Percentiles rank a stretch among this genome's conserved stretches.
These are phyloP conservation scores for Thermophis baileyi DNA, from an alignment of 2,113 vertebrate species.

Conservation along the genomic window DNA sequence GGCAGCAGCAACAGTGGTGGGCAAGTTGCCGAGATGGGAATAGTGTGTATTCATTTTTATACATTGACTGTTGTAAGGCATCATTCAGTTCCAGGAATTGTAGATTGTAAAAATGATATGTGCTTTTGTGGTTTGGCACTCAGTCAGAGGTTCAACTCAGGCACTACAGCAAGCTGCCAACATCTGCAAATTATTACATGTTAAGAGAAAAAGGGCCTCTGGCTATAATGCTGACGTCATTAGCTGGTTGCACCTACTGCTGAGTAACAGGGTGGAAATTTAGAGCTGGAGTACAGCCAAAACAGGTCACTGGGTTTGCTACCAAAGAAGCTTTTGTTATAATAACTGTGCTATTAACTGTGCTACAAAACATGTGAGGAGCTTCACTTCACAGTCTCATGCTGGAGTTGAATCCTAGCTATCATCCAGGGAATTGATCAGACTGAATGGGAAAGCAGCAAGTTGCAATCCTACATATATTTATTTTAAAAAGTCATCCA, in stretches of 20 bases:
- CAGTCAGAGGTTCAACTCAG: slow-evolving; percentile 53
- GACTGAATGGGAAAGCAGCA: neutral
- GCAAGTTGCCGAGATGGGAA: slow-evolving; percentile 36
- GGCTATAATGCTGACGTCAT: slow-evolving; percentile 48
- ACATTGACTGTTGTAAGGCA: slow-evolving; percentile 49
- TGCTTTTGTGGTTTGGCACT: slow-evolving; percentile 73
- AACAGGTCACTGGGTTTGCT: slow-evolving; percentile 40
- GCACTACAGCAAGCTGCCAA: slow-evolving; percentile 52
- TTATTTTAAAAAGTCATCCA: neutral
- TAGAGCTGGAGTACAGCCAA: slow-evolving; percentile 2
- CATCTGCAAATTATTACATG: slow-evolving; percentile 73
- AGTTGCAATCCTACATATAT: neutral
- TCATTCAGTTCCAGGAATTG: slow-evolving; percentile 70
- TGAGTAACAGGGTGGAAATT: slow-evolving; percentile 43
- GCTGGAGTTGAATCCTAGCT: neutral
- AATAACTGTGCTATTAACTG: slow-evolving; percentile 17
- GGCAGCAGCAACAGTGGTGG: slow-evolving; percentile 20
- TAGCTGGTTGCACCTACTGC: slow-evolving; percentile 39
- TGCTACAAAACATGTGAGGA: neutral
- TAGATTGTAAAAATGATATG: slow-evolving; percentile 59
- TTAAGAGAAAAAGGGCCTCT: slow-evolving; percentile 32
- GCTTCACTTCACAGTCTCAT: neutral
- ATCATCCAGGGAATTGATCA: neutral
- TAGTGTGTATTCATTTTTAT: slow-evolving; percentile 44
- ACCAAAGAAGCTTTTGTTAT: slow-evolving; percentile 29